Evolutionary conservation across 1,140 invertebrate species (phyloP).

Genomic region (Helicoverpa armigera): DNA sequence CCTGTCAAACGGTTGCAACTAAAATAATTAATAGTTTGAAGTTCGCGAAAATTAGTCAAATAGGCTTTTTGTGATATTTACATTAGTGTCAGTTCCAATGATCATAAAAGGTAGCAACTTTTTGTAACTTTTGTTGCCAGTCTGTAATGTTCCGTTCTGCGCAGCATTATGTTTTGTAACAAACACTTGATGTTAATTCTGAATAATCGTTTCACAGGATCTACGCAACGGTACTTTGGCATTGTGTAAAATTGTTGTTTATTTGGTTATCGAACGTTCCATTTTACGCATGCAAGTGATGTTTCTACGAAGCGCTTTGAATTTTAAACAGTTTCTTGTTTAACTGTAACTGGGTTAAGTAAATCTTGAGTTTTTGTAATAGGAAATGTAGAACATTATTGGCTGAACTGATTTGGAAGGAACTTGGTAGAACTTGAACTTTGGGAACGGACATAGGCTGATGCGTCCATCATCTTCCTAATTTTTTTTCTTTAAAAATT

Average conservation of each 20-base stretch:
- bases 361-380: no score
- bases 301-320: background rate
- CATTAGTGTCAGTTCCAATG: background rate
- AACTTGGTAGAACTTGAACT: no score
- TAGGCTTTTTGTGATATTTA: no score
- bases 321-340: background rate
- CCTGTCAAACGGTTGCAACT: slow-evolving; percentile 1
- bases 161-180: background rate
- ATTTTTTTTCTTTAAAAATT: no score
- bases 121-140: background rate
- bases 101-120: slow-evolving; percentile 13
- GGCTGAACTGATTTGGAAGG: no score
- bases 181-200: slow-evolving; percentile 15
- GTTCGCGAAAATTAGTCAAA: no score
- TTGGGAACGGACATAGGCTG: no score
- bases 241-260: background rate
- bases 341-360: background rate
- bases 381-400: no score
- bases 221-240: slow-evolving; percentile 11
- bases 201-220: slow-evolving; percentile 12
- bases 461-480: no score
- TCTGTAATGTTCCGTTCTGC: background rate
- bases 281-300: background rate
- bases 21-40: no score
- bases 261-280: slow-evolving; percentile 13